These are phyloP conservation scores for Hermodice carunculata DNA, from an alignment of 2,888 invertebrate species.

Conservation along the genomic window DNA sequence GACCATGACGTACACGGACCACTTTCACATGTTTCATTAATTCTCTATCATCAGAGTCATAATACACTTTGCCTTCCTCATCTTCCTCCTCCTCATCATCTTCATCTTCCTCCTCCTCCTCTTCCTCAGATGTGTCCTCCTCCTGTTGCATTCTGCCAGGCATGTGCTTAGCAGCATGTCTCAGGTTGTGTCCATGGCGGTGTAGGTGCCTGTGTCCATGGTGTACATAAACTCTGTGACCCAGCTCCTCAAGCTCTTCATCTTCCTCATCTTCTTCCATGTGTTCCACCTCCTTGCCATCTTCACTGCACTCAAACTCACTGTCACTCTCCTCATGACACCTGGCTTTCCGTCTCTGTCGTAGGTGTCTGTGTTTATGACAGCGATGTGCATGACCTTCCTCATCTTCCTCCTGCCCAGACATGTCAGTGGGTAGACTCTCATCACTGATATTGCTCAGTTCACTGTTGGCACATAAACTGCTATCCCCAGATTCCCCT, in stretches of 20 bases:
- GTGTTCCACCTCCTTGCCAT: constrained; percentile 38
- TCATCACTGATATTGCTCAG: constrained; percentile 62
- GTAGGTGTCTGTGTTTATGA: not conserved
- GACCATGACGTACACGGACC: constrained; percentile 36
- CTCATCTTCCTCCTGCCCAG: constrained; percentile 36
- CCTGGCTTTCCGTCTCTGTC: constrained; percentile 32
- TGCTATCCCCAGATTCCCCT: constrained; percentile 32
- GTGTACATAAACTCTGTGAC: constrained; percentile 7
- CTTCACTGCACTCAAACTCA: constrained; percentile 49
- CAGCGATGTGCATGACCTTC: not conserved
- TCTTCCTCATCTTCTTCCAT: constrained; percentile 24
- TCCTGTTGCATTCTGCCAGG: not conserved
- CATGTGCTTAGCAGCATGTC: no score
- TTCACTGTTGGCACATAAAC: constrained; percentile 52
- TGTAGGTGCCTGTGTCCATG: not conserved
- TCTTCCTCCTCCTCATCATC: constrained; percentile 72
- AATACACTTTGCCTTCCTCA: constrained; percentile 74
- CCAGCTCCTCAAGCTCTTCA: constrained; percentile 33
- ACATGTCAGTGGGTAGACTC: constrained; percentile 44
- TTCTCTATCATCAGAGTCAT: constrained; percentile 57
- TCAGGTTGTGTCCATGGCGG: not conserved
- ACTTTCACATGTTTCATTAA: constrained; percentile 48
- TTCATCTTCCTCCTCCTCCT: constrained; percentile 26
- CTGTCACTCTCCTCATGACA: constrained; percentile 30
- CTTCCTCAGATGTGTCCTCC: constrained; percentile 10